Conservation (phyloP, 2,113 vertebrate genomes). For the Gadus macrocephalus region DNA sequence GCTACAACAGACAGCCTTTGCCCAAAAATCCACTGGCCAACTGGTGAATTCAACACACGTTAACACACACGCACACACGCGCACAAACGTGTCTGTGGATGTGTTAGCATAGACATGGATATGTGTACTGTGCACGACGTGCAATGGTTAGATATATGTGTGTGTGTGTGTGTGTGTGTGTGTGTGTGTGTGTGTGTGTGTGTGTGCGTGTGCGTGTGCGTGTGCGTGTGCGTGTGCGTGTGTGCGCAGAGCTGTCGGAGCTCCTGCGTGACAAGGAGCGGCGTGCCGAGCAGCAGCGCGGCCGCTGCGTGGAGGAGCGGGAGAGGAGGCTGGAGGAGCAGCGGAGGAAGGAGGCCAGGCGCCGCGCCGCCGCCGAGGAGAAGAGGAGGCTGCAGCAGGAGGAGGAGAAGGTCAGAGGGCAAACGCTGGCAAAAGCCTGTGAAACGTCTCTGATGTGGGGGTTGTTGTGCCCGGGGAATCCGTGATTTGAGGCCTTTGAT, state of each 20-base stretch:
- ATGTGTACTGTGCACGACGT: no score
- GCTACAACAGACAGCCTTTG: no score
- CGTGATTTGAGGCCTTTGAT: no score
- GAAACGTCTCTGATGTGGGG: no score
- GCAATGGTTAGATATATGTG: no score
- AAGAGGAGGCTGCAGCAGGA: conserved; percentile 81
- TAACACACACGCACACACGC: neutral
- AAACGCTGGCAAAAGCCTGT: neutral
- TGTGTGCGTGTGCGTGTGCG: neutral
- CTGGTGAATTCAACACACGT: neutral
- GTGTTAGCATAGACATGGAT: no score
- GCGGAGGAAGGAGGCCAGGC: conserved; percentile 78
- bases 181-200: conserved; percentile 13
- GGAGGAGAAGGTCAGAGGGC: conserved; percentile 83
- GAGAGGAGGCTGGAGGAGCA: conserved; percentile 86
- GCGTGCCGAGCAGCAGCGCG: conserved; percentile 81
- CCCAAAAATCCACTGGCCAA: no score
- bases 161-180: conserved; percentile 13
- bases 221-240: conserved; percentile 16
- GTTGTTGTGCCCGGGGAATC: no score
- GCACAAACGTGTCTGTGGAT: neutral
- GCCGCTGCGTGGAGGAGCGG: conserved; percentile 82
- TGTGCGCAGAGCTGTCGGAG: conserved; percentile 70
- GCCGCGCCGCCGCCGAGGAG: conserved; percentile 82
- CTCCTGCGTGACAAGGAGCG: conserved; percentile 83